Evolutionary conservation across 2,113 vertebrate species (phyloP), one percentile per base, ranked within the genome.

Genomic region (Triplophysa tibetana): DNA sequence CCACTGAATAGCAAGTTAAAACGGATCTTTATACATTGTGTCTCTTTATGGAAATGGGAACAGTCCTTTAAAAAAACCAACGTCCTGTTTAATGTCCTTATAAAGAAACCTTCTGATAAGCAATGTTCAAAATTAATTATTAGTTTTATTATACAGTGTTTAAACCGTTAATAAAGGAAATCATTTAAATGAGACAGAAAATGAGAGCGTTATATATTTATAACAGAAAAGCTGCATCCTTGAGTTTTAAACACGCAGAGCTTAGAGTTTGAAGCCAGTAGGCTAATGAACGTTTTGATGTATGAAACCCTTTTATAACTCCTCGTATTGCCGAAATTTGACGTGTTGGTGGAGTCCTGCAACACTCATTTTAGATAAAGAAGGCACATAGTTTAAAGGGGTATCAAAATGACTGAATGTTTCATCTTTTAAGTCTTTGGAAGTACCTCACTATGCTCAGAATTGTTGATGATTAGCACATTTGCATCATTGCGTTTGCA

Each of bases 361-460:
- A 45, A 75, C 33, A 23, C 38, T 21, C 72, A 26, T 23, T 45
- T 17, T 24, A 52, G 5, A 48, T 26, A 17, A 26, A 62, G 16
- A 75, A 75, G 41, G 72, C 58, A 7, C 14, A 62, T 63, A 17
- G 45, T 43, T 62, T 19, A 75, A 63, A 7, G 16, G 62, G 41
- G 38, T 62, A 29, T 48, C 19, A 0, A 63, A 75, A 75, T 60
- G 12, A 60, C 29, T 5, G 23, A 13, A 23, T 43, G n/a, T 61
- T 24, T 61, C 12, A 19, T 33, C 13, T 16, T 41, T 74, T 7
- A 9, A 24, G 13, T 23, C 17, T 4, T 23, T 74, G 4, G 1
- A 74, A 24, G 23, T 45, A 41, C 23, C 13, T 48, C 62, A 26
- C 48, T 62, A 29, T 45, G 7, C 21, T 21, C 12, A 2, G 19